Evolutionary conservation across 2,113 vertebrate genomes (phyloP).

Genomic region (Eolophus roseicapilla): DNA sequence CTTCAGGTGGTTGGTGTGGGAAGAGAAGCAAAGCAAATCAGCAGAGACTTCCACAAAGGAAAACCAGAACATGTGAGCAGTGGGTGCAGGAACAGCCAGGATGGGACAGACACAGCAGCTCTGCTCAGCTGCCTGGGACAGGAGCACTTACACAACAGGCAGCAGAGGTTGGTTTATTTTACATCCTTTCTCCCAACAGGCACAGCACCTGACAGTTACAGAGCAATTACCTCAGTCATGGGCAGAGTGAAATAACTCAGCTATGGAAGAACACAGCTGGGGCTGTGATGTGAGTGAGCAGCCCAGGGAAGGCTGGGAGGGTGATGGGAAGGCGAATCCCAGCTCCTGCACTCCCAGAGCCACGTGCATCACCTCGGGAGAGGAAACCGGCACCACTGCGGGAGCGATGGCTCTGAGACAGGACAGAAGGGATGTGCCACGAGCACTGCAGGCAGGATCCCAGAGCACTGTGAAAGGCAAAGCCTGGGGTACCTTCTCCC

Average conservation of each 20-base stretch:
- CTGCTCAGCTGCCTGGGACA: background rate
- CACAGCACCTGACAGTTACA: background rate
- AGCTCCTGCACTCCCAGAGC: background rate
- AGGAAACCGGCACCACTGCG: background rate
- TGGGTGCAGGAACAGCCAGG: background rate
- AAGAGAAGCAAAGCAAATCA: background rate
- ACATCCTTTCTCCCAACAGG: background rate
- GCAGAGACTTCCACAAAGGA: background rate
- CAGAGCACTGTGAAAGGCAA: too few species aligned
- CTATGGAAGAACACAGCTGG: background rate
- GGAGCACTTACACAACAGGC: background rate
- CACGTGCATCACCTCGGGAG: fast-evolving
- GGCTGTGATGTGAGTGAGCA: fast-evolving
- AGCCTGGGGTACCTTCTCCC: background rate
- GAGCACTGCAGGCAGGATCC: background rate
- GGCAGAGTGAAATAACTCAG: background rate
- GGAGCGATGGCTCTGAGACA: background rate
- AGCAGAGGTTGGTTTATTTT: background rate
- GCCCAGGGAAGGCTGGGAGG: background rate
- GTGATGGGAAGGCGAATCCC: background rate
- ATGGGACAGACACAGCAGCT: background rate
- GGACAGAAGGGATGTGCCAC: background rate
- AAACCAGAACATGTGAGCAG: background rate
- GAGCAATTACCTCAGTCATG: background rate
- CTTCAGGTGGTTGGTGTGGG: background rate